Base-by-base conservation (phyloP, 2,797 vertebrate genomes). In the Neomorphus geoffroyi region DNA sequence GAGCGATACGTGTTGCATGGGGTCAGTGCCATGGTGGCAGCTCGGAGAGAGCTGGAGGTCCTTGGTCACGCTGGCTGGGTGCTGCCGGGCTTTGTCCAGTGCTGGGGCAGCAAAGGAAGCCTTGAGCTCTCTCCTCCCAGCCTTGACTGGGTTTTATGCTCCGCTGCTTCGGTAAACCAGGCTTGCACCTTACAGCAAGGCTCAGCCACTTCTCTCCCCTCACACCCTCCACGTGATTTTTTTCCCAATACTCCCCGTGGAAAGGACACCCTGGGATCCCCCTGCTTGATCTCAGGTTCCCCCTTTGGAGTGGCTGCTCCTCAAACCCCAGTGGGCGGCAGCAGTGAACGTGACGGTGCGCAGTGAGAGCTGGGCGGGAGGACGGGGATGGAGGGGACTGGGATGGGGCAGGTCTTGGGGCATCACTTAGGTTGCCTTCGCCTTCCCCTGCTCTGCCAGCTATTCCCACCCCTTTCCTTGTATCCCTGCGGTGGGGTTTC, bases 281-380 rank as follows among this genome's bases (percentile, higher is more conserved):
- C 33, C 0, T 0, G 1, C 37, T 89, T 45, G 41, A 26, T 75
- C 39, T 72, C 43, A 18, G 37, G 6, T 51, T 30, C 33, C 26
- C 6, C 0, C 30, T 64, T 15, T 0, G 0, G 9, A 33, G 39
- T 41, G 39, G 39, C 39, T 41, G 6, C 41, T 41, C 28, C 2
- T 1, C 39, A 18, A 48, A 33, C 66, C 56, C 32, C 19, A 3
- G 1, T 0, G 27, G 27, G 58, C 8, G 2, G 41, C 80, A 54
- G 33, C 0, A 0, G 28, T 0, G 8, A 45, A n/a, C 22, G 32
- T 1, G 7, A 17, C 8, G 43, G 5, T 45, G 50, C 1, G 0
- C 2, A 5, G 22, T 3, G 17, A 71, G 84, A 67, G 58, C 33
- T 46, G 6, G 64, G 14, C 0, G 0, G 41, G 66, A 86, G 66